Evolutionary conservation across 30 jellyfish, hydroid and myxozoan genomes (phyloP).

Genomic region (Haliclystus octoradiatus): DNA sequence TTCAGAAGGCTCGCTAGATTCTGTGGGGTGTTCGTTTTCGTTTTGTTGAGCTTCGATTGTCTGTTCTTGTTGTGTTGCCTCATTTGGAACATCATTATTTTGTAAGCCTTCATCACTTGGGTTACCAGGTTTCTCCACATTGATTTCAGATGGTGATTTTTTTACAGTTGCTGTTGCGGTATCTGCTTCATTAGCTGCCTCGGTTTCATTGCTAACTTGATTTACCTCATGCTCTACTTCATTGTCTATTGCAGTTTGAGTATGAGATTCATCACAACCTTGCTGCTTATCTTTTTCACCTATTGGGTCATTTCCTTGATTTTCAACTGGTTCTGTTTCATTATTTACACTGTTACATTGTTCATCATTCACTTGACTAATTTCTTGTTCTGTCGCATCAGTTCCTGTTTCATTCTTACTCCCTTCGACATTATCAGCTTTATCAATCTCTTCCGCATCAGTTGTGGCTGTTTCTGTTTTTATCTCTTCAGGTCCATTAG

Average conservation of each 20-base stretch:
- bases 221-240: neutral
- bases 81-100: neutral
- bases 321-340: neutral
- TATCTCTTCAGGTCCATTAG: neutral
- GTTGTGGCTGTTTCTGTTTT: slow-evolving; percentile 1
- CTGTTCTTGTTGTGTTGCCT: neutral
- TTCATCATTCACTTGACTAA: slow-evolving; percentile 3
- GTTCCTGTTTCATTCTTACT: neutral
- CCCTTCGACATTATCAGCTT: neutral
- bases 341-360: slow-evolving; percentile 2
- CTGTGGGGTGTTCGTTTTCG: no score
- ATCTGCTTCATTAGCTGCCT: neutral
- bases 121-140: no score
- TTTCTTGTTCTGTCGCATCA: neutral
- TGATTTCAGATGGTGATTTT: no score
- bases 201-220: neutral
- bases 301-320: neutral
- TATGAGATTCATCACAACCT: neutral
- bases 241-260: neutral
- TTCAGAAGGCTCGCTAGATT: slow-evolving; percentile 9
- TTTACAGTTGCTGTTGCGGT: neutral
- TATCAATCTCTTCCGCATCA: no score
- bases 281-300: slow-evolving; percentile 11
- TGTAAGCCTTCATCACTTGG: no score
- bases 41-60: no score